phyloP scores from a whole-genome alignment of 1,140 invertebrate species.

The Camponotus floridanus region DNA sequence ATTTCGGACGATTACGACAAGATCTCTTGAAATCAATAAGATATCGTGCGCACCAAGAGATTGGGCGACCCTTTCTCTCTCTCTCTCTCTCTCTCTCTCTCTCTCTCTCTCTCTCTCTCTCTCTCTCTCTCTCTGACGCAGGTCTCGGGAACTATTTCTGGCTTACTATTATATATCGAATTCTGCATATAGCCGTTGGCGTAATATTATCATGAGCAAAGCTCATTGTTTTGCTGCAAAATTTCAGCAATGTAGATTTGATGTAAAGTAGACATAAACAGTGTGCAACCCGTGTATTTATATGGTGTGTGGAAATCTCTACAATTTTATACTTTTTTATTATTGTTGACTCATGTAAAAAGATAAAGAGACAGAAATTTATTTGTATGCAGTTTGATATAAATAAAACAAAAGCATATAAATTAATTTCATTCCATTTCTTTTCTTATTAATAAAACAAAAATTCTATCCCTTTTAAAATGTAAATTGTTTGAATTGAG shows the following conservation, averaged over 20 bases:
- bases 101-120: too few species aligned
- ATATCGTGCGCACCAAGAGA: constrained; percentile 51
- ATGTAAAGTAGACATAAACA: constrained; percentile 6
- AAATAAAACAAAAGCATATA: constrained; percentile 7
- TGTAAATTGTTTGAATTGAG: not conserved
- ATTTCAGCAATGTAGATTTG: constrained; percentile 28
- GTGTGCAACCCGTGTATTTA: not conserved
- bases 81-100: too few species aligned
- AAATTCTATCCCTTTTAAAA: not conserved
- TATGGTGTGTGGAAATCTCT: not conserved
- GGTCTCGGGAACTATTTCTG: constrained; percentile 71
- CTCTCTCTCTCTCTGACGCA: constrained; percentile 51
- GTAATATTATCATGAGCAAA: constrained; percentile 29
- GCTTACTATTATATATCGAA: constrained; percentile 55
- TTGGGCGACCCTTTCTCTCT: constrained; percentile 60
- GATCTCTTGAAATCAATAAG: constrained; percentile 45
- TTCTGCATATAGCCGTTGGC: constrained; percentile 33
- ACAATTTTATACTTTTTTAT: not conserved
- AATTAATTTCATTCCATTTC: not conserved
- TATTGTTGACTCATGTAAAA: not conserved
- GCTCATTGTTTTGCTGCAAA: constrained; percentile 40
- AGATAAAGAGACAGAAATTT: constrained; percentile 30
- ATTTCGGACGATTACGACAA: not conserved
- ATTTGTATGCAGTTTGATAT: not conserved
- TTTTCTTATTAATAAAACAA: not conserved